Evolutionary conservation across 2,888 invertebrate genomes (phyloP), one percentile per base, ranked within the genome.

Genomic region (Rugalucina vietnamica): DNA sequence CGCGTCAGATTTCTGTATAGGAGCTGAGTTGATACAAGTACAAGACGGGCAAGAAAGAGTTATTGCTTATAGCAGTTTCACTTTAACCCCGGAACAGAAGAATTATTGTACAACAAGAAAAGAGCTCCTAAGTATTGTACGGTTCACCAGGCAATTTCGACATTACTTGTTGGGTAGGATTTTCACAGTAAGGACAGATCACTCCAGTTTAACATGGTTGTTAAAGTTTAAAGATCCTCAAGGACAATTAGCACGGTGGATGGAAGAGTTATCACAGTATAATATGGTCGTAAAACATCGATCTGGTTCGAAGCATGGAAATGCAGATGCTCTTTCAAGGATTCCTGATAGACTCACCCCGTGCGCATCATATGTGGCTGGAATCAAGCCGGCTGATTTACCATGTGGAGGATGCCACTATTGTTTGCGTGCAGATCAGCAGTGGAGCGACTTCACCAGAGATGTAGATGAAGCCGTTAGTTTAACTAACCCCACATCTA

Each of bases 41-140:
- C 86, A 87, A 69, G 75, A 82, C 4, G 83, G 83, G 0, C 29
- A 75, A 5, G 89, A 85, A 71, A 78, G 57, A 85, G 88, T 77
- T 2, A 83, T 88, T 1, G 60, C 87, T 0, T 87, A 80, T 57
- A 79, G 74, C 8, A 86, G 87, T 34, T 76, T 79, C 32, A 54
- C 79, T 0, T 60, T 88, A 14, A 70, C 76, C 18, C 76, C 79
- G 0, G 79, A 34, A 36, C 87, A 87, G 39, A 29, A 72, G 49
- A 82, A 36, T 4, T 89, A 88, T 57, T 88, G 81, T 65, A 85
- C 83, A 0, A 85, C 88, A 0, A 39, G 80, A 4, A 82, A 81
- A 37, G 85, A 85, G 50, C 78, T 84, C 18, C 50, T 89, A 27
- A 80, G 82, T 0, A 65, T 89, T 1, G 79, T 87, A 3, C 36